A percentile compares a stretch with the other conserved stretches of the same genome.
Evolutionary conservation across 2,888 invertebrate species (phyloP).

Genomic region (Cheilosia urbana): DNA sequence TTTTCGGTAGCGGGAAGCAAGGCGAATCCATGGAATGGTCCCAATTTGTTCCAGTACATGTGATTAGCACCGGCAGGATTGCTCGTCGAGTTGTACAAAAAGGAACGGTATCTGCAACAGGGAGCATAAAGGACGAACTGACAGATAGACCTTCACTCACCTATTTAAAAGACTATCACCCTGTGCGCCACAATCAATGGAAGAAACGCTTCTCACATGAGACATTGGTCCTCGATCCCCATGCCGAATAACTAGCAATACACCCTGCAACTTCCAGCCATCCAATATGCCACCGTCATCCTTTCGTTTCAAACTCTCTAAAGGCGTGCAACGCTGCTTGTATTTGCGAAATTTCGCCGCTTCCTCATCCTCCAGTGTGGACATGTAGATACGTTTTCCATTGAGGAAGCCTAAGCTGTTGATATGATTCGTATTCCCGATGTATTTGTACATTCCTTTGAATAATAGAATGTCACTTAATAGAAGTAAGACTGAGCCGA

Average conservation of each 20-base stretch:
- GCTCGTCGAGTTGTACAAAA: constrained; percentile 80
- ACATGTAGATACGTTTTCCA: constrained; percentile 74
- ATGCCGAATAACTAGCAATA: constrained; percentile 92
- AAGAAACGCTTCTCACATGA: constrained; percentile 91
- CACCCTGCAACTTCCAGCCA: constrained; percentile 84
- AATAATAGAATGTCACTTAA: neutral
- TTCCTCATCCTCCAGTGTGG: constrained; percentile 84
- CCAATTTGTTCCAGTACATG: constrained; percentile 90
- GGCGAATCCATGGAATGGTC: constrained; percentile 94
- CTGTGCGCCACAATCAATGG: constrained; percentile 89
- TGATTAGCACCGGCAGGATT: constrained; percentile 84
- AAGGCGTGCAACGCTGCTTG: constrained; percentile 89
- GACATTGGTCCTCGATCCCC: constrained; percentile 95
- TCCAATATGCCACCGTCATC: constrained; percentile 87
- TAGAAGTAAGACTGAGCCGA: neutral
- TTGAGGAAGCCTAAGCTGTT: constrained; percentile 79
- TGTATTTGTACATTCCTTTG: constrained; percentile 91
- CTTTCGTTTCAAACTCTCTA: constrained; percentile 87
- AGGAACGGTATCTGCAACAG: constrained; percentile 81
- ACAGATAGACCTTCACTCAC: constrained; percentile 73
- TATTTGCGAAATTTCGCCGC: constrained; percentile 87
- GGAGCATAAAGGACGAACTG: neutral
- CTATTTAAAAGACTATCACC: constrained; percentile 83
- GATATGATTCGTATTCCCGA: constrained; percentile 85
- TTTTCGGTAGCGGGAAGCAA: constrained; percentile 88